Percentiles rank a stretch among this genome's conserved stretches.
Conservation (phyloP, 2,888 invertebrate species). For the Phengaris alcon region DNA sequence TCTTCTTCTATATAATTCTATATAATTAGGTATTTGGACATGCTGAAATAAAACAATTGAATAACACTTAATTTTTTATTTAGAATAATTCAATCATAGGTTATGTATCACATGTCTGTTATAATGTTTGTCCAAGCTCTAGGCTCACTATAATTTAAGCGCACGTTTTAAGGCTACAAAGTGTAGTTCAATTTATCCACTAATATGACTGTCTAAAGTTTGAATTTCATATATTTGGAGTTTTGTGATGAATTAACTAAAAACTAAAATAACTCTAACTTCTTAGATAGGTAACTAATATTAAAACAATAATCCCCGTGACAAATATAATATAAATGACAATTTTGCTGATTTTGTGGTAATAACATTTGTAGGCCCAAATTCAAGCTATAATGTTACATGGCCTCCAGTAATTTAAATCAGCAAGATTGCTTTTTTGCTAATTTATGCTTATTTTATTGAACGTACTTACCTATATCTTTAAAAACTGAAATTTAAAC, state of each 20-base stretch:
- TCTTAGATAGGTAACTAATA: not conserved
- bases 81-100: slow-evolving; percentile 66
- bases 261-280: slow-evolving; percentile 1
- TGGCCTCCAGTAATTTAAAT: not conserved
- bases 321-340: not conserved
- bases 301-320: slow-evolving; percentile 14
- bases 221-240: not conserved
- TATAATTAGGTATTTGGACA: not conserved
- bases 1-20: no score
- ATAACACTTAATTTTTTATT: slow-evolving; percentile 70
- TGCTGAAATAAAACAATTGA: slow-evolving; percentile 47
- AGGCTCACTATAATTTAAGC: slow-evolving; percentile 49
- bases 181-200: slow-evolving; percentile 15
- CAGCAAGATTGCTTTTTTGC: not conserved
- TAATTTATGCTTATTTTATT: not conserved
- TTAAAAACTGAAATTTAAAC: not conserved
- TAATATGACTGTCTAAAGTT: not conserved
- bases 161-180: slow-evolving; percentile 33
- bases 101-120: slow-evolving; percentile 74
- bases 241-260: not conserved
- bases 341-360: not conserved
- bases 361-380: not conserved
- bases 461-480: not conserved
- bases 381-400: not conserved
- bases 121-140: slow-evolving; percentile 63